phyloP scores from a whole-genome alignment of 2,888 invertebrate genomes.

The Synergus umbraculus region DNA sequence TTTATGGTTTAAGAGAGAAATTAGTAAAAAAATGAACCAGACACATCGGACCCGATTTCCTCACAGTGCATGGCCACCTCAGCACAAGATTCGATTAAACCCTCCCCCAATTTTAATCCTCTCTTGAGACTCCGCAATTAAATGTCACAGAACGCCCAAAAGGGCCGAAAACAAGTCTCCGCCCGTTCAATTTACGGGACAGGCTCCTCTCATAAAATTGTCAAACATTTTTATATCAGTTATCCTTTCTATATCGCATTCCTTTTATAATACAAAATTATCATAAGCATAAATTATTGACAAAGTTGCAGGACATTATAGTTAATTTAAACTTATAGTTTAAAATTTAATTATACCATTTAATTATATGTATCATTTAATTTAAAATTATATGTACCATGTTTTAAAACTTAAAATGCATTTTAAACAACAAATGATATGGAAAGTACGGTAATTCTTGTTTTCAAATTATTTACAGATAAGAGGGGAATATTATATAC shows the following conservation, averaged over 20 bases:
- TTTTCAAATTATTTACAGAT: not conserved
- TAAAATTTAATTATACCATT: no score
- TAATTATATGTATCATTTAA: no score
- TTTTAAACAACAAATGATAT: no score
- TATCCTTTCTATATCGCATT: not conserved
- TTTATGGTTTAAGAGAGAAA: not conserved
- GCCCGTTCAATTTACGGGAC: not conserved
- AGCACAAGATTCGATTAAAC: constrained; percentile 5
- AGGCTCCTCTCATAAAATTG: not conserved
- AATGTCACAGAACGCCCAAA: constrained; percentile 1
- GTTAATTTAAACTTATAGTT: no score
- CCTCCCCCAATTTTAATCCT: not conserved
- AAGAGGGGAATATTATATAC: not conserved
- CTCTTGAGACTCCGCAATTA: constrained; percentile 12
- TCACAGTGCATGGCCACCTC: not conserved
- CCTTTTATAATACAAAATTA: not conserved
- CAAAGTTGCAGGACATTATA: no score
- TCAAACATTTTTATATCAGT: not conserved
- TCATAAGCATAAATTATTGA: no score
- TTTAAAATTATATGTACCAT: no score
- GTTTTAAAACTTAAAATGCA: no score
- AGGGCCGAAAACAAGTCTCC: constrained; percentile 2
- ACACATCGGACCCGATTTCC: not conserved
- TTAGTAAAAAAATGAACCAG: not conserved
- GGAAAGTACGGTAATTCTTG: no score